Evolutionary conservation across 1,140 invertebrate genomes (phyloP).

Genomic region (Macrobrachium rosenbergii): DNA sequence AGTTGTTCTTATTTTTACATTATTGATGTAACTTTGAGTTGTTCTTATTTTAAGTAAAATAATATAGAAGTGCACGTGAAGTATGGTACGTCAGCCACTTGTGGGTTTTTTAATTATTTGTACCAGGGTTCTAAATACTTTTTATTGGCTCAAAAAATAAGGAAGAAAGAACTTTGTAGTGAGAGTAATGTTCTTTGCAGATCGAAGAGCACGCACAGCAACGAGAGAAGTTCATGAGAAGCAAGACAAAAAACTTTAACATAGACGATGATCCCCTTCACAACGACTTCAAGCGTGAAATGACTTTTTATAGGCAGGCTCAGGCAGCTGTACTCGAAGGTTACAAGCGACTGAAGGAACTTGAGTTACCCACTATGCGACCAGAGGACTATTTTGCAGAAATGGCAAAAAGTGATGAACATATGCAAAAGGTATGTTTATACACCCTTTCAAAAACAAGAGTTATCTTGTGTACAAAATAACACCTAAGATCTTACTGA

Average conservation of each 20-base stretch:
- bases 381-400: conserved; percentile 98
- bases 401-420: conserved; percentile 97
- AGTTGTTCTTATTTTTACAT: too few relatives aligned
- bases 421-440: conserved; percentile 90
- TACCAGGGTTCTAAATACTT: too few relatives aligned
- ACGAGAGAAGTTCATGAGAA: conserved; percentile 77
- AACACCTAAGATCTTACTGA: neutral
- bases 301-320: conserved; percentile 91
- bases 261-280: conserved; percentile 81
- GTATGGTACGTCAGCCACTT: too few relatives aligned
- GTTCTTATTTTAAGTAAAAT: too few relatives aligned
- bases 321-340: conserved; percentile 82
- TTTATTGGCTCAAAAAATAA: too few relatives aligned
- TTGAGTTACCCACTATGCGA: conserved; percentile 83
- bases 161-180: too few relatives aligned
- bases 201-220: conserved; percentile 69
- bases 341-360: conserved; percentile 80
- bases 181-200: conserved; percentile 68
- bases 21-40: too few relatives aligned
- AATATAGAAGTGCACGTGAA: too few relatives aligned
- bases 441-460: neutral
- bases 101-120: too few relatives aligned
- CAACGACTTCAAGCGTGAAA: conserved; percentile 95
- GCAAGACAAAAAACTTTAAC: conserved; percentile 73
- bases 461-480: neutral